phyloP scores from a whole-genome alignment of 2,113 vertebrate genomes.

The Bothrops jararaca region DNA sequence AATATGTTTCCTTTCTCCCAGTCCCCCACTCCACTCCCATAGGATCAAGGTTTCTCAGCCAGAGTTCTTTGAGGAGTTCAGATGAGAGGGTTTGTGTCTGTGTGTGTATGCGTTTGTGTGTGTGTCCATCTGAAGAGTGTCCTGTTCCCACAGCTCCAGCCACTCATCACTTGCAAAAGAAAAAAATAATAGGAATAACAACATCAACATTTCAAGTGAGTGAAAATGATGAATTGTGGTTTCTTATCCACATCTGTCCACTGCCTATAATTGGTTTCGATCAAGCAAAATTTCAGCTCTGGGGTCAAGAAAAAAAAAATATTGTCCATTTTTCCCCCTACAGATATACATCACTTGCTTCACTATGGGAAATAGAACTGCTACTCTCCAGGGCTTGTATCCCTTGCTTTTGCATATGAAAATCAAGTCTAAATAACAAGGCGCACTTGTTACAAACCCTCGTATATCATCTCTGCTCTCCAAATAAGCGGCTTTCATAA shows the following conservation, averaged over 20 bases:
- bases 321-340: not conserved
- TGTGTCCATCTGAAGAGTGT: no score
- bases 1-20: not conserved
- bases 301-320: not conserved
- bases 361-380: constrained; percentile 31
- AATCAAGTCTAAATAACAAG: constrained; percentile 63
- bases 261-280: constrained; percentile 32
- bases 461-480: constrained; percentile 66
- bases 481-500: constrained; percentile 68
- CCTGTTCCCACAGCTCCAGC: rapidly evolving
- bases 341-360: constrained; percentile 13
- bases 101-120: not conserved
- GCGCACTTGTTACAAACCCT: constrained; percentile 56
- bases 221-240: constrained; percentile 34
- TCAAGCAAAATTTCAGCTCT: constrained; percentile 24
- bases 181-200: not conserved
- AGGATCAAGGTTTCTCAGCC: not conserved
- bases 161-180: not conserved
- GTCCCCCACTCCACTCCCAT: not conserved
- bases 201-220: constrained; percentile 26
- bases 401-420: constrained; percentile 54
- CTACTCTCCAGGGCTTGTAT: constrained; percentile 2
- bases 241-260: constrained; percentile 36
- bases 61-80: not conserved
- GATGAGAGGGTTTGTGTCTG: not conserved